Percentiles rank a stretch among this genome's conserved stretches.
These are phyloP conservation scores for Anabacerthia variegaticeps DNA, from an alignment of 2,797 vertebrate genomes.

Conservation along the genomic window DNA sequence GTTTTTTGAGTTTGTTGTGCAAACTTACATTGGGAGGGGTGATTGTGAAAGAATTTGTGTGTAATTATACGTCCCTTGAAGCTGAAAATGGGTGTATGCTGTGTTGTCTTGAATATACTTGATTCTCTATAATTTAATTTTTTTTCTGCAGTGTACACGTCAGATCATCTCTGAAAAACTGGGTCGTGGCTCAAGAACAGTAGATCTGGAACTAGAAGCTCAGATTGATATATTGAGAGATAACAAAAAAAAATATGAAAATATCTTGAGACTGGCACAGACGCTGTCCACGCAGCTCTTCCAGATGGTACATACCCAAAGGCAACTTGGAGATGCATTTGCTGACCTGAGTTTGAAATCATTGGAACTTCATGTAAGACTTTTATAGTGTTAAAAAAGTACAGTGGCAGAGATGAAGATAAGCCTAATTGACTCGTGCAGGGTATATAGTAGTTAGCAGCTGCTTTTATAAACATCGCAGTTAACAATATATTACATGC, in stretches of 20 bases:
- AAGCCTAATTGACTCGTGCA: background rate
- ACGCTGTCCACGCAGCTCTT: slow-evolving; percentile 89
- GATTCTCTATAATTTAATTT: slow-evolving; percentile 30
- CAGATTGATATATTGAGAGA: slow-evolving; percentile 95
- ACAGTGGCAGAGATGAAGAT: slow-evolving; percentile 29
- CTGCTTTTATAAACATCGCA: background rate
- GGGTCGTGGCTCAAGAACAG: slow-evolving; percentile 95
- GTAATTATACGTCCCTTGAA: slow-evolving; percentile 50
- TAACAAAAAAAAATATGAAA: slow-evolving; percentile 97
- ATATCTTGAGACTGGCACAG: slow-evolving; percentile 92
- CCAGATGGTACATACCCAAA: slow-evolving; percentile 95
- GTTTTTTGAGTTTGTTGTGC: slow-evolving; percentile 67
- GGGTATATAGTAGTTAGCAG: background rate
- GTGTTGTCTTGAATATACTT: slow-evolving; percentile 23
- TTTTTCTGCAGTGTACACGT: slow-evolving; percentile 87
- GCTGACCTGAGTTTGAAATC: slow-evolving; percentile 98
- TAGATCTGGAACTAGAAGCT: slow-evolving; percentile 95
- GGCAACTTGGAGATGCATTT: slow-evolving; percentile 94
- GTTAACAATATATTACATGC: background rate
- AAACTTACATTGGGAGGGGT: slow-evolving; percentile 61
- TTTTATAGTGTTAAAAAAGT: slow-evolving; percentile 19
- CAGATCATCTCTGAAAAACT: slow-evolving; percentile 97
- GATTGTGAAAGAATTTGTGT: slow-evolving; percentile 68
- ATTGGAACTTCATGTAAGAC: slow-evolving; percentile 93
- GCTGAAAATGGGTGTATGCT: slow-evolving; percentile 38